Base-by-base conservation (phyloP, 1,140 invertebrate genomes). In the Diabrotica undecimpunctata region DNA sequence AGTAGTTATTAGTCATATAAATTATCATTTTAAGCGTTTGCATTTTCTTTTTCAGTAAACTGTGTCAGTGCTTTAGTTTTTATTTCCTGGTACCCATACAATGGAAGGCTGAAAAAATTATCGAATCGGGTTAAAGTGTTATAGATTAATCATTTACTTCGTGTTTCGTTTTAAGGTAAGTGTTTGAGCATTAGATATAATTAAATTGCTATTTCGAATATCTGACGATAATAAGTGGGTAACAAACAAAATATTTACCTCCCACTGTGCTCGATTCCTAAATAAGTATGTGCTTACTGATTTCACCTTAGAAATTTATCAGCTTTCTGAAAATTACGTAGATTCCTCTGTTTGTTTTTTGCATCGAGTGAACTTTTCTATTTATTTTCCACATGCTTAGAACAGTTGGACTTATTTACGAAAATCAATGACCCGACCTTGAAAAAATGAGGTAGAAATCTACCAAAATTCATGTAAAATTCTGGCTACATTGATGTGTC, bases 351-450 rank as follows among this genome's bases (percentile, higher is more conserved):
- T 25, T 25, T 25, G 4, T 25, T 25, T 25, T 25, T 25, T 25
- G 25, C 25, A 25, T 25, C 25, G 25, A 25, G 25, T 25, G 25
- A 46, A 46, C 41, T n/a, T 46, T 46, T n/a, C 41, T 46, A 8
- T 46, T 46, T 46, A 46, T 10, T 46, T 46, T 46, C 41, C 41
- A 46, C 55, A 57, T 6, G n/a, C 11, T 57, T 57, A 37, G 36
- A 41, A 60, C 39, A 13, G 13, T 60, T 50, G 9, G 38, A n/a
- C 39, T 46, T 9, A 11, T 60, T 60, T 46, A 51, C 39, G 46
- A 60, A 60, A 60, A 60, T 60, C 58, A 50, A 60, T 60, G 58
- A 60, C 58, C 58, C 46, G 58, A 60, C 58, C 58, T 60, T 60
- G 58, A 60, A 51, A 41, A 41, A 50, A 60, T 50, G 39, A 14